These are phyloP conservation scores for Hemiscyllium ocellatum DNA, from an alignment of 2,113 vertebrate genomes.

Conservation along the genomic window DNA sequence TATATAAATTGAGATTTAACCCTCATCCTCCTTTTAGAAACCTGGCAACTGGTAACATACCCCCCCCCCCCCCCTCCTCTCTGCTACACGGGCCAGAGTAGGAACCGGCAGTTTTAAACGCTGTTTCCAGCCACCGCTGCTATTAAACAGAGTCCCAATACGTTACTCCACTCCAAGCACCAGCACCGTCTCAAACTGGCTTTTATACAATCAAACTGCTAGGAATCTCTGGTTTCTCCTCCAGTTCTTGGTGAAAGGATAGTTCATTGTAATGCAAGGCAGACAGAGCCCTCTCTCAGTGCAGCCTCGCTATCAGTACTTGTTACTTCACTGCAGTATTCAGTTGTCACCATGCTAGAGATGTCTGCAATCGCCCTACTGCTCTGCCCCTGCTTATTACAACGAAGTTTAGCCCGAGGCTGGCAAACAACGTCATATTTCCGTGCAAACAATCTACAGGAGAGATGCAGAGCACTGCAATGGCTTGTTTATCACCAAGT, in stretches of 20 bases:
- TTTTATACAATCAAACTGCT: background rate
- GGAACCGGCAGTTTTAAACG: background rate
- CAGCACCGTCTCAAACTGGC: background rate
- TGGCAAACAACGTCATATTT: background rate
- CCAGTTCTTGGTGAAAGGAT: background rate
- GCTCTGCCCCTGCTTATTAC: background rate
- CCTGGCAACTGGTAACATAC: background rate
- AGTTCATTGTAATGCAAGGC: background rate
- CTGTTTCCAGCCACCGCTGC: background rate
- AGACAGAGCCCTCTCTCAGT: background rate
- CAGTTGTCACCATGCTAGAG: background rate
- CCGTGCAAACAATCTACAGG: background rate
- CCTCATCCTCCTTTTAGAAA: background rate
- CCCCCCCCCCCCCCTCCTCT: background rate
- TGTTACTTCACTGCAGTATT: background rate
- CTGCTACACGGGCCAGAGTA: background rate
- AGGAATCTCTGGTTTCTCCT: background rate
- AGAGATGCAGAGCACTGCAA: background rate
- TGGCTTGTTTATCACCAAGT: background rate
- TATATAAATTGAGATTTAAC: background rate
- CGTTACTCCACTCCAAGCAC: background rate
- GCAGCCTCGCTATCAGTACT: background rate
- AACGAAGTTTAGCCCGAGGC: background rate
- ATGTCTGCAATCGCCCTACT: background rate
- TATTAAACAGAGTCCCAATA: background rate